Evolutionary conservation across 2,888 invertebrate genomes (phyloP).

Genomic region (Drosophila anomalata): DNA sequence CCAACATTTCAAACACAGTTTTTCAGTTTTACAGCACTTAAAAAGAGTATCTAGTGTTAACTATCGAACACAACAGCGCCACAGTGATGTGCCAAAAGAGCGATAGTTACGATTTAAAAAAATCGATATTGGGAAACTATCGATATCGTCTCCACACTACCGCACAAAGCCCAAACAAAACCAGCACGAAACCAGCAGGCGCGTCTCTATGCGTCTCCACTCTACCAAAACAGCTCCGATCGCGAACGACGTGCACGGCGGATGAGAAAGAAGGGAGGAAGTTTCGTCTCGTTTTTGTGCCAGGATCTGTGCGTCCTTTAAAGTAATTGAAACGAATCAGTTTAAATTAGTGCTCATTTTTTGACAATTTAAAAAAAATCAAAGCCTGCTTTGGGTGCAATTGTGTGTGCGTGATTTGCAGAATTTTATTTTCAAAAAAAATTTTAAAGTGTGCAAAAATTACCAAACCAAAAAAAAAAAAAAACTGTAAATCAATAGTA

Average conservation of each 20-base stretch:
- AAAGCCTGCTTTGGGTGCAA: not conserved
- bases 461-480: not conserved
- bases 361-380: not conserved
- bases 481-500: not conserved
- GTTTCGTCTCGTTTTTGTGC: constrained; percentile 5
- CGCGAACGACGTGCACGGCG: constrained; percentile 5
- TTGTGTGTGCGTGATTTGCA: not conserved
- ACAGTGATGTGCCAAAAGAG: not conserved
- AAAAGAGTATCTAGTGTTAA: not conserved
- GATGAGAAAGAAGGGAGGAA: not conserved
- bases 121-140: not conserved
- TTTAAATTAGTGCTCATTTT: not conserved
- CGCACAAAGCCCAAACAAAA: not conserved
- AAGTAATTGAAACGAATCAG: constrained; percentile 5
- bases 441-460: constrained; percentile 1
- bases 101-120: not conserved
- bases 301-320: constrained; percentile 7
- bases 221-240: constrained; percentile 3
- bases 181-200: too few species aligned
- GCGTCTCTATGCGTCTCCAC: not conserved
- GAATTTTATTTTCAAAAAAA: not conserved
- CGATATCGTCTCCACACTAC: not conserved
- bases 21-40: not conserved
- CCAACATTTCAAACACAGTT: not conserved
- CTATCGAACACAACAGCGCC: not conserved